These are phyloP conservation scores for Pyrocephalus nanus DNA, from an alignment of 2,797 vertebrate genomes.

Conservation along the genomic window DNA sequence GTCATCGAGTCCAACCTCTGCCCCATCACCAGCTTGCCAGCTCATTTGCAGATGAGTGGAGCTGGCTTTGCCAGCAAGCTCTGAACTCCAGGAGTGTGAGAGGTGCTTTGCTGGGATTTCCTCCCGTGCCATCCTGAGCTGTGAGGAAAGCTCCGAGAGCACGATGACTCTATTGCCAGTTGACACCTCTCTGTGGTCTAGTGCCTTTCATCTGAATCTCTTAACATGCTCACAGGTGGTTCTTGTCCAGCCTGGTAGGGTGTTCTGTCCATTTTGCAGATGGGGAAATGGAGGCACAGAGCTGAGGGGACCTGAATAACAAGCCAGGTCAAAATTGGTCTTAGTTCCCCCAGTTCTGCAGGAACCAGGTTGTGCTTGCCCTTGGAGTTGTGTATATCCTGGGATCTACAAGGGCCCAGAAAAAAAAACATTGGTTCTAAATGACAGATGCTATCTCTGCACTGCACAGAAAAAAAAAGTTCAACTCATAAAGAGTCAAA, in stretches of 20 bases:
- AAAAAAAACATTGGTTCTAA: not conserved
- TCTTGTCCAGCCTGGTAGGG: not conserved
- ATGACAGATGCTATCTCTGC: not conserved
- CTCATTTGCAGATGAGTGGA: not conserved
- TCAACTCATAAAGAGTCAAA: not conserved
- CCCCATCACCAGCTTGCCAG: not conserved
- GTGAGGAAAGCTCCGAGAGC: not conserved
- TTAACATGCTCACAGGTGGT: not conserved
- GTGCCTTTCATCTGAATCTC: conserved; percentile 69
- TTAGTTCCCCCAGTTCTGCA: not conserved
- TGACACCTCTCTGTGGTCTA: not conserved
- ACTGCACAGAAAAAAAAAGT: not conserved
- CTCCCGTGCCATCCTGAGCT: not conserved
- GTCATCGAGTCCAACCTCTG: not conserved
- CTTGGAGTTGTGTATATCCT: not conserved
- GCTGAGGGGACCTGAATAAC: not conserved
- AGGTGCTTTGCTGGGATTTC: not conserved
- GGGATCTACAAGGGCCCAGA: not conserved
- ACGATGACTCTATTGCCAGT: not conserved
- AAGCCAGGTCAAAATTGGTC: not conserved
- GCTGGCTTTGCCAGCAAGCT: not conserved
- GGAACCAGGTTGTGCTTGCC: not conserved
- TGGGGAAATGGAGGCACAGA: conserved; percentile 50
- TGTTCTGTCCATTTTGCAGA: not conserved
- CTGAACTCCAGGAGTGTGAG: not conserved